Evolutionary conservation across 2,888 invertebrate species (phyloP), one percentile per base, ranked within the genome.

Genomic region (Acrobasis suavella): DNA sequence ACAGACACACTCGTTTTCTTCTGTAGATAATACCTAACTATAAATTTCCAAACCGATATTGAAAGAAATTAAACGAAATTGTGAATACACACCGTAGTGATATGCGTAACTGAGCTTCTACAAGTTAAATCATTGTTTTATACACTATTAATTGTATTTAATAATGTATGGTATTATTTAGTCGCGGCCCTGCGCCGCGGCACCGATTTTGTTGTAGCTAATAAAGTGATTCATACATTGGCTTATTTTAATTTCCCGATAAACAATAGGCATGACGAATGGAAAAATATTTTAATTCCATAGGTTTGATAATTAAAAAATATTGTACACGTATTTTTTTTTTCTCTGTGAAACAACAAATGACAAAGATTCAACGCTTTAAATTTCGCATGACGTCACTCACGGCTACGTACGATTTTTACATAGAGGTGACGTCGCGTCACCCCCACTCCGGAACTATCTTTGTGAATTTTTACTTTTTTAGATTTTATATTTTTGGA

Each of bases 61-160:
- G 79, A 85, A 72, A 61, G 62, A 71, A 68, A 71, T 69, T 68
- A 71, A 72, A 74, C 75, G 65, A 63, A 59, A 60, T 76, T 90
- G 90, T 91, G 89, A 87, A 87, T 88, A 89, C 81, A 87, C 91
- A 91, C 91, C 72, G 91, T 91, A 91, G 91, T 91, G 86, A 86
- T 91, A 91, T 85, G 90, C 89, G 88, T 90, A 91, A 89, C 90
- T 80, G 91, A 91, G 91, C 91, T 91, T 91, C 84, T 83, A 85
- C 82, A 74, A 75, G 80, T 82, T 78, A 75, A 49, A 73, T 69
- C 74, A 85, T 91, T 91, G 90, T 91, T 91, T 91, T 91, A 86
- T 91, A 91, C 90, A 91, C 91, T 81, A 80, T 80, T 81, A 79
- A 71, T 74, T 70, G 74, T 75, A 74, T 75, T 73, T 72, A 72